Base-by-base conservation (phyloP, 2,888 invertebrate species). In the Apotomis betuletana region DNA sequence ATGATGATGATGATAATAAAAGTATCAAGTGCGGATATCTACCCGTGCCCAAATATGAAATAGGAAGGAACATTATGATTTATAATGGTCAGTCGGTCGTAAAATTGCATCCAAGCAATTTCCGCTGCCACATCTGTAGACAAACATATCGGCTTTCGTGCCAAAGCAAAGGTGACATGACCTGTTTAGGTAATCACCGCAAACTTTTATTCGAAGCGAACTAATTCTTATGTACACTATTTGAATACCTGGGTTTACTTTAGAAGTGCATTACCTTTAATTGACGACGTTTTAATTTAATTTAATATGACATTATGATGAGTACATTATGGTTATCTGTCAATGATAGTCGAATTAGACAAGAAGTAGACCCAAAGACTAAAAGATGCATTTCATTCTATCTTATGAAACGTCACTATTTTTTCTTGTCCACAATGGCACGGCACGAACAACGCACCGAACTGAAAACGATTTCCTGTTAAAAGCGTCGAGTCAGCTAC, bases 1-100 rank as follows among this genome's bases (percentile, higher is more conserved):
- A 27, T 27, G 27, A 27, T 27, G 2, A 27, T 27, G 27, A 27
- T 27, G 27, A 27, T 27, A 27, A 27, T 27, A 27, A 27, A 27
- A 27, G 27, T 27, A 27, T 41, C 41, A 41, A 41, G 6, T 6
- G 41, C 6, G 6, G 5, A 41, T 41, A 41, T 41, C 41, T 6
- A 41, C 41, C 41, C 83, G 79, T 82, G 83, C 85, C 87, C 83
- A 84, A 85, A 85, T 85, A 88, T 84, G 83, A 84, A 87, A 78
- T 86, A 80, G 85, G 83, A 85, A 85, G 80, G 81, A 76, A 74
- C 74, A 64, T 52, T 74, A 49, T 49, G 49, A 3, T 49, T 49
- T 49, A 54, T 70, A 71, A 75, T 74, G 69, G 73, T 57, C 67
- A 77, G 71, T 65, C 69, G 59, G 67, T 79, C 78, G 74, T 77